phyloP scores from a whole-genome alignment of 2,797 vertebrate genomes.

The Sylvilagus floridanus region DNA sequence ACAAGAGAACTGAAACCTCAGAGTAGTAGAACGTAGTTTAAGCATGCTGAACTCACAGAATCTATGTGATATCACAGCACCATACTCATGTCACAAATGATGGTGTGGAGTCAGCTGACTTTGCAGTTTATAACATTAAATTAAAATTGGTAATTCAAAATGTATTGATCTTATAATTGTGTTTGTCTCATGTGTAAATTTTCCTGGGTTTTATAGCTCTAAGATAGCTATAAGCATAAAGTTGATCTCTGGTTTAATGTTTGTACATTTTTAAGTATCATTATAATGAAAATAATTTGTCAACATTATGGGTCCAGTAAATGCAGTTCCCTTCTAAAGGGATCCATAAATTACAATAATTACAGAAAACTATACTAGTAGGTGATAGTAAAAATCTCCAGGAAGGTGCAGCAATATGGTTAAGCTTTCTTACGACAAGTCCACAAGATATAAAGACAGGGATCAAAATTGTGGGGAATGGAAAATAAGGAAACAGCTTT shows the following conservation, averaged over 20 bases:
- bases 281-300: constrained; percentile 40
- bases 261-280: neutral
- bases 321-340: constrained; percentile 12
- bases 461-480: neutral
- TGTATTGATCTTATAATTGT: neutral
- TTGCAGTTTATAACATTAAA: neutral
- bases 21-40: neutral
- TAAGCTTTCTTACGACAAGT: neutral
- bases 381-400: neutral
- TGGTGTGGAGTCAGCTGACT: neutral
- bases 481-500: neutral
- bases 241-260: neutral
- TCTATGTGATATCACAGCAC: neutral
- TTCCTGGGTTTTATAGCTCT: neutral
- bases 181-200: neutral
- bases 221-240: neutral
- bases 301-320: neutral
- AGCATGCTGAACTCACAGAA: neutral
- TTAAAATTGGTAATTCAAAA: constrained; percentile 13
- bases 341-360: neutral
- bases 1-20: neutral
- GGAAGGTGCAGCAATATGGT: neutral
- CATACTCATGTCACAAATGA: neutral
- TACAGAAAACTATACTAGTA: neutral
- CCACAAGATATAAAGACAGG: neutral